Evolutionary conservation across 2,888 invertebrate species (phyloP).

Genomic region (Campoplex capitator): DNA sequence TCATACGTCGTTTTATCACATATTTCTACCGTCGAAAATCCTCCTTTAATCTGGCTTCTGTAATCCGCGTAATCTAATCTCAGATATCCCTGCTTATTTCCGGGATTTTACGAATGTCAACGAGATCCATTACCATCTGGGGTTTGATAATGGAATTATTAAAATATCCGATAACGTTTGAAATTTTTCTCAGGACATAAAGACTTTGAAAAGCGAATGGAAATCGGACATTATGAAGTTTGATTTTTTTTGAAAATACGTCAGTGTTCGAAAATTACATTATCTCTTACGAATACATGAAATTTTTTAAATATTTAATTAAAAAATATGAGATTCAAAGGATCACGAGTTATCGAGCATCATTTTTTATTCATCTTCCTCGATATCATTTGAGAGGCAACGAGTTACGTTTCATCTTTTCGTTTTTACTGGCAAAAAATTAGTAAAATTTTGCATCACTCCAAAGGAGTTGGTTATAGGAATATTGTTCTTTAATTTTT

Average conservation of each 20-base stretch:
- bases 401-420: not conserved
- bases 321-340: no score
- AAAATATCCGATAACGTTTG: not conserved
- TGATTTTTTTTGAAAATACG: not conserved
- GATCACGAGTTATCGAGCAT: not conserved
- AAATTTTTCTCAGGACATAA: not conserved
- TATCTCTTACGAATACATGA: not conserved
- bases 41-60: not conserved
- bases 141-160: not conserved
- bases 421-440: not conserved
- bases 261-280: not conserved
- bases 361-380: no score
- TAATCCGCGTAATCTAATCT: conserved; percentile 46
- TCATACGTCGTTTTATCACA: not conserved
- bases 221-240: not conserved
- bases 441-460: not conserved
- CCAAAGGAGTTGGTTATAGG: not conserved
- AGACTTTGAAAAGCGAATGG: not conserved
- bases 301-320: not conserved
- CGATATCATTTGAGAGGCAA: not conserved
- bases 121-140: not conserved
- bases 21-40: not conserved
- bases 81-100: conserved; percentile 30
- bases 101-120: conserved; percentile 6
- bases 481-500: not conserved